phyloP scores from a whole-genome alignment of 2,113 vertebrate genomes.

The Chunga burmeisteri region DNA sequence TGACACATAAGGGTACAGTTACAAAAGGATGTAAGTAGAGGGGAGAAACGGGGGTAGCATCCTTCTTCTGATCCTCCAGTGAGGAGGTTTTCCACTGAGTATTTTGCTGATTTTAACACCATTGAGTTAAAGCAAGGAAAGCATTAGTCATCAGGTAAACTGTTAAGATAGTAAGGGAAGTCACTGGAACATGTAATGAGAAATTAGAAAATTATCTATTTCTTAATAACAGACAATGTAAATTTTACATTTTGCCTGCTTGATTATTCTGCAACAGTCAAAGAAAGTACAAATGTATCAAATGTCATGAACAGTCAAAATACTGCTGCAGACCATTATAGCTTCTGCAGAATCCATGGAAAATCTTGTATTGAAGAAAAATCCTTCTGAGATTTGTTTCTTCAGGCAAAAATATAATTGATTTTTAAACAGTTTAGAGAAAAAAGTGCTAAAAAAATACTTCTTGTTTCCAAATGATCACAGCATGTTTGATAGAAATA shows the following conservation, averaged over 20 bases:
- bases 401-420: conserved; percentile 25
- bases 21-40: neutral
- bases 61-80: neutral
- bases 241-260: neutral
- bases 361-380: conserved; percentile 11
- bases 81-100: neutral
- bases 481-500: conserved; percentile 21
- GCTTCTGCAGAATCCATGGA: neutral
- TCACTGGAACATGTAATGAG: neutral
- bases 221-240: neutral
- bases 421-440: conserved; percentile 5
- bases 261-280: neutral
- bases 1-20: neutral
- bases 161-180: neutral
- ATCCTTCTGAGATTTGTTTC: neutral
- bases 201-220: neutral
- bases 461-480: neutral
- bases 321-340: neutral
- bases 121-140: neutral
- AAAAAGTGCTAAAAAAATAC: conserved; percentile 1
- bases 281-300: conserved; percentile 7
- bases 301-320: conserved; percentile 26
- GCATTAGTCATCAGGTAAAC: neutral
- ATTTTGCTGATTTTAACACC: neutral
- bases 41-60: neutral